Conservation (phyloP, 1,140 invertebrate species). For the Drosophila pruinosa region DNA sequence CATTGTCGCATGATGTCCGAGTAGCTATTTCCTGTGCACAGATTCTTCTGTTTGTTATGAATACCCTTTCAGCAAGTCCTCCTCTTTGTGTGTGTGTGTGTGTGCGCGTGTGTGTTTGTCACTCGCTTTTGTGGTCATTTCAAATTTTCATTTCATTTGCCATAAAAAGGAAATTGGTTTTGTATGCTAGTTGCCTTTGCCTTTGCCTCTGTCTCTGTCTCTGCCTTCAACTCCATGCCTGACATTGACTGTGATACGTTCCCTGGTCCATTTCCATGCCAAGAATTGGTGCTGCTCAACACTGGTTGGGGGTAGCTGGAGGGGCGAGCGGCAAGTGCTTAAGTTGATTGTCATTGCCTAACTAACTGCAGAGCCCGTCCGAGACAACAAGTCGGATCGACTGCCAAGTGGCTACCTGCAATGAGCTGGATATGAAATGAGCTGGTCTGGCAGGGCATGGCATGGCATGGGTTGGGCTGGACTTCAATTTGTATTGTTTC, state of each 20-base stretch:
- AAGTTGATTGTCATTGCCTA: constrained; percentile 45
- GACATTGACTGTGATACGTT: background rate
- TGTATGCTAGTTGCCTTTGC: constrained; percentile 67
- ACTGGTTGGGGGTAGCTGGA: background rate
- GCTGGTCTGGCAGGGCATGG: background rate
- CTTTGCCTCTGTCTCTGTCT: background rate
- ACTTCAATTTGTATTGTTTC: constrained; percentile 36
- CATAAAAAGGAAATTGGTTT: constrained; percentile 81
- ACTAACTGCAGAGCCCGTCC: constrained; percentile 29
- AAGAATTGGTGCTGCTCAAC: constrained; percentile 1
- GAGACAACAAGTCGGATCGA: constrained; percentile 7
- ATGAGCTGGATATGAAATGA: background rate
- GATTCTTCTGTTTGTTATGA: constrained; percentile 13
- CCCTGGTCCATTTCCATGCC: constrained; percentile 1
- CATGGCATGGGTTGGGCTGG: background rate
- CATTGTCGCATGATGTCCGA: constrained; percentile 64
- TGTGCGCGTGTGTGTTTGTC: constrained; percentile 41
- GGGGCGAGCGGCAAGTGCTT: background rate
- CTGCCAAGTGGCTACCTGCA: constrained; percentile 29
- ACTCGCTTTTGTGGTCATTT: constrained; percentile 75
- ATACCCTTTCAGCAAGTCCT: background rate
- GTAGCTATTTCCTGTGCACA: constrained; percentile 51
- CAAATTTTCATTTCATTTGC: constrained; percentile 81
- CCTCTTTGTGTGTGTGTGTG: background rate
- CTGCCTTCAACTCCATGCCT: background rate